Conservation (phyloP, 2,888 invertebrate genomes). For the Hirtodrosophila alboralis region DNA sequence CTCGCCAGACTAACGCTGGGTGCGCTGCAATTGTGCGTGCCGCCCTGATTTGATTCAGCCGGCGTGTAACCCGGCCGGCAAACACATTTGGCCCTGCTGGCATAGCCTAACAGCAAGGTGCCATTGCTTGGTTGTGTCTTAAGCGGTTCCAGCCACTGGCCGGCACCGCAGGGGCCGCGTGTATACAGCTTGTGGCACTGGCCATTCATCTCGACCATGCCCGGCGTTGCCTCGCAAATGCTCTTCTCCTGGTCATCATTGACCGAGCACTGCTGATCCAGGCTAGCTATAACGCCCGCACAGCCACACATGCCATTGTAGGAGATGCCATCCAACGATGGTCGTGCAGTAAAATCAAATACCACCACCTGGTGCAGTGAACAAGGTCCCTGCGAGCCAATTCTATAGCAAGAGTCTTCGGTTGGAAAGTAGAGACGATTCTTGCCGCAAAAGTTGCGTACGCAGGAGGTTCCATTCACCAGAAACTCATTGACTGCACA, state of each 20-base stretch:
- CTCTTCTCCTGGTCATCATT: conserved; percentile 72
- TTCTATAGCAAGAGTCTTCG: conserved; percentile 90
- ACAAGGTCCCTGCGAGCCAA: conserved; percentile 92
- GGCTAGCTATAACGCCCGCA: conserved; percentile 84
- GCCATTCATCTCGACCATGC: conserved; percentile 87
- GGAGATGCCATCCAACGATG: conserved; percentile 91
- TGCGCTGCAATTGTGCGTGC: conserved; percentile 86
- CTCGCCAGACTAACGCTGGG: conserved; percentile 87
- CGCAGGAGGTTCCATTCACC: conserved; percentile 88
- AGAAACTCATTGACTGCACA: conserved; percentile 89
- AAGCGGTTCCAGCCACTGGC: conserved; percentile 88
- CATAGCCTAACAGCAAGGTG: conserved; percentile 40
- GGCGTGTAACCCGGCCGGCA: conserved; percentile 88
- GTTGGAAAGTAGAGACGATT: conserved; percentile 91
- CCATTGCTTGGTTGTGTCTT: conserved; percentile 79
- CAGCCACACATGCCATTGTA: conserved; percentile 93
- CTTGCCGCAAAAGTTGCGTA: conserved; percentile 89
- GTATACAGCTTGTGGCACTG: conserved; percentile 91
- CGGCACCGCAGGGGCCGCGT: conserved; percentile 90
- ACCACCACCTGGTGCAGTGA: conserved; percentile 89
- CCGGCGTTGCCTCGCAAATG: conserved; percentile 86
- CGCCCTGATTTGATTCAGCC: conserved; percentile 47
- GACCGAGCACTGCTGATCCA: conserved; percentile 82
- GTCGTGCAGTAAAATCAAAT: conserved; percentile 91
- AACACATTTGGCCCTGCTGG: conserved; percentile 86